Base-by-base conservation (phyloP, 2,113 vertebrate genomes). In the Gnathonemus echidnorhynchus region DNA sequence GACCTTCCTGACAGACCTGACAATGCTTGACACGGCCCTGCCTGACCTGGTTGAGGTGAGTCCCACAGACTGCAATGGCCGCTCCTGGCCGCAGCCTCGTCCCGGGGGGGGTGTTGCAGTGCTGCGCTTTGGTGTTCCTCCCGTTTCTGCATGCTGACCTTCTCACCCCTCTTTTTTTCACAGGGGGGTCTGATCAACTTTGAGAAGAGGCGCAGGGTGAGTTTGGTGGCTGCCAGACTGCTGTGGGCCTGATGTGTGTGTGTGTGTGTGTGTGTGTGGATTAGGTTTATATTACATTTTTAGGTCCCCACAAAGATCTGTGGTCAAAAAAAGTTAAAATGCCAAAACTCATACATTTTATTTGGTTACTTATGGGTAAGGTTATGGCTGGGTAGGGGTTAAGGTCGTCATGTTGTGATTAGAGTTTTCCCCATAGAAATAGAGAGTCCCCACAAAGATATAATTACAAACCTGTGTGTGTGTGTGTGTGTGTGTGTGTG, bases 131-230 rank as follows among this genome's bases (percentile, higher is more conserved):
- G 92, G 91, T 88, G 90, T 91, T 92, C 93, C 92, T 91, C 52
- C 88, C 85, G 4, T 86, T 7, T 83, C 77, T 1, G 45, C 52
- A 1, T 93, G 92, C 90, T 46, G 90, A 39, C 19, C 8, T 27
- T 86, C 48, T 0, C 56, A 53, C 94, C 91, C 94, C 92, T 91
- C 80, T 21, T 80, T 91, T 91, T 92, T 92, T 90, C 91, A 91
- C 95, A 99, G 98, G 97, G 96, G 45, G 97, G 97, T 24, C 95
- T 99, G 92, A 97, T 98, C 92, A 99, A 99, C 94, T 98, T 99
- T 92, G 98, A 99, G 92, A 99, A 99, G 95, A 96, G 97, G 91
- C 95, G 98, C 93, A 96, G 94, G 96, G 98, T 99, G 92, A 96
- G 97, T 92, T 35, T 90, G 49, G 15, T 53, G 52, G 17, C 13